Evolutionary conservation across 64 coral and sea anemone species (phyloP).

Genomic region (Dendronephthya gigantea): DNA sequence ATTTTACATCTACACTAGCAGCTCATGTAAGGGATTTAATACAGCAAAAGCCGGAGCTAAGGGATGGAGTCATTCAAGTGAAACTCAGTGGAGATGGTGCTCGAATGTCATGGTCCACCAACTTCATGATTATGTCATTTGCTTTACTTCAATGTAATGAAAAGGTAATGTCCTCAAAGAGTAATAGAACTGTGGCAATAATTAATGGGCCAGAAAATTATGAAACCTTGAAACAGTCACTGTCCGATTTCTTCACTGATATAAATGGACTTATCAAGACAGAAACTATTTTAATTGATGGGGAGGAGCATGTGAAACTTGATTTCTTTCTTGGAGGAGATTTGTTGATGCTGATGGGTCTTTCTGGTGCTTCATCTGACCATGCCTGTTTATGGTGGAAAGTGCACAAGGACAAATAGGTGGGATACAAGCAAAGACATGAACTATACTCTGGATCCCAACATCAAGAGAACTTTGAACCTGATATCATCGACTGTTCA

Average conservation of each 20-base stretch:
- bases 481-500: not conserved
- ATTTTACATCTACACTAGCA: not conserved
- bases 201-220: conserved; percentile 33
- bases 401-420: not conserved
- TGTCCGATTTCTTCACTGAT: conserved; percentile 23
- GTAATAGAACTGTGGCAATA: conserved; percentile 2
- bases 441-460: not conserved
- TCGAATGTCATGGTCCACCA: no score
- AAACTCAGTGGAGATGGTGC: no score
- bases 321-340: not conserved
- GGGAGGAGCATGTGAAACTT: not conserved
- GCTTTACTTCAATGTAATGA: no score
- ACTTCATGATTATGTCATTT: no score
- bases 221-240: conserved; percentile 20
- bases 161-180: conserved; percentile 1
- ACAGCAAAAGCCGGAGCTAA: not conserved
- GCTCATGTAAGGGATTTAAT: not conserved
- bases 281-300: not conserved
- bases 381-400: not conserved
- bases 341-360: not conserved
- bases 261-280: not conserved
- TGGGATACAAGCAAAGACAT: not conserved
- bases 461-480: not conserved
- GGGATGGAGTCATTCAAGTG: no score
- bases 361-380: not conserved